These are phyloP conservation scores for Latrodectus hesperus DNA, from an alignment of 2,888 invertebrate genomes.

Conservation along the genomic window DNA sequence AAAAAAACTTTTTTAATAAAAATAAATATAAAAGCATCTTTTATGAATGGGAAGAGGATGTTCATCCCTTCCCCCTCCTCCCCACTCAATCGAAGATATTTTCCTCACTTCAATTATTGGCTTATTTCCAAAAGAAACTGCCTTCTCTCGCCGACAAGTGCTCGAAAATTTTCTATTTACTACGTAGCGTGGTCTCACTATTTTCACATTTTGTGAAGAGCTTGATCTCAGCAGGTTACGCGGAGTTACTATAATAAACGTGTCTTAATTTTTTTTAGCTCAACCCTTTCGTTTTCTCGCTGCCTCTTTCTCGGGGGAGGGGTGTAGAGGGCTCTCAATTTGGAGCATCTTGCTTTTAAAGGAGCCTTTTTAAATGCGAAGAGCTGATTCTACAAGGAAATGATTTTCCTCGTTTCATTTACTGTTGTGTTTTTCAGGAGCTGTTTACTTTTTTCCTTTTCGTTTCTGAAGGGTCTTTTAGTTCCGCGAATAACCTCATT, in stretches of 20 bases:
- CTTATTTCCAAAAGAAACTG: slow-evolving; percentile 61
- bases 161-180: slow-evolving; percentile 44
- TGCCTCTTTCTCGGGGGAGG: too few relatives aligned
- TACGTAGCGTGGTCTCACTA: slow-evolving; percentile 23
- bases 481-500: too few relatives aligned
- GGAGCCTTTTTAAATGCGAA: not conserved
- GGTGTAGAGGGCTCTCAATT: too few relatives aligned
- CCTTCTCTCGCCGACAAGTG: slow-evolving; percentile 36
- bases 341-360: too few relatives aligned
- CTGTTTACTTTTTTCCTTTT: too few relatives aligned
- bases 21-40: not conserved
- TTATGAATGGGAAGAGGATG: not conserved
- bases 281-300: not conserved
- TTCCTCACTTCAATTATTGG: slow-evolving; percentile 66
- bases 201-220: slow-evolving; percentile 53
- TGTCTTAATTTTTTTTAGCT: not conserved
- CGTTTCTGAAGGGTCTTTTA: too few relatives aligned
- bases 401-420: not conserved
- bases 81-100: not conserved
- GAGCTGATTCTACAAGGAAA: not conserved
- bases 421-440: too few relatives aligned
- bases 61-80: not conserved
- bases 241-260: slow-evolving; percentile 60
- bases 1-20: not conserved
- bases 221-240: slow-evolving; percentile 56